Percentiles rank a stretch among this genome's conserved stretches.
phyloP scores from a whole-genome alignment of 2,888 invertebrate genomes.

The Hypomecis punctinalis region DNA sequence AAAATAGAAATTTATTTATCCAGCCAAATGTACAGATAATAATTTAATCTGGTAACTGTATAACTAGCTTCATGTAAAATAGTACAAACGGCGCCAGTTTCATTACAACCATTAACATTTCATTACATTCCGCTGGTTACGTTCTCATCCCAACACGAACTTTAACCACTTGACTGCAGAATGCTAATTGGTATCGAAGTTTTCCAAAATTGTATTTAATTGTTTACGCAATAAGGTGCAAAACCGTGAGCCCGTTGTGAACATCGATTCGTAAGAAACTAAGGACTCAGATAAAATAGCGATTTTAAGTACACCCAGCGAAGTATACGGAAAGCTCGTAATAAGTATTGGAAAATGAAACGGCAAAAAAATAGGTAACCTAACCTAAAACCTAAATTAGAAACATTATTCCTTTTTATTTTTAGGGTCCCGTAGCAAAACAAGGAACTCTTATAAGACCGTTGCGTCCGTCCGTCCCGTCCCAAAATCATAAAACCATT shows the following conservation, averaged over 20 bases:
- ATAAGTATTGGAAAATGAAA: no score
- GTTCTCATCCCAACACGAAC: conserved; percentile 15
- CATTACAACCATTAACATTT: conserved; percentile 27
- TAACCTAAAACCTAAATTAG: no score
- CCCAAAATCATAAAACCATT: no score
- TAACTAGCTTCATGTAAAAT: neutral
- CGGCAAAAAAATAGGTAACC: no score
- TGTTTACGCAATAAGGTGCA: conserved; percentile 2
- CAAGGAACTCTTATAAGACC: no score
- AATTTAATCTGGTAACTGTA: neutral
- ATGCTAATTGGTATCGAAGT: conserved; percentile 1
- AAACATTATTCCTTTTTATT: no score
- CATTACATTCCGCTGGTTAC: conserved; percentile 15
- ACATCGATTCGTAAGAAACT: neutral
- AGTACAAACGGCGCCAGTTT: conserved; percentile 19
- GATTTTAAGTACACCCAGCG: neutral
- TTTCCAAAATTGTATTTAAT: neutral
- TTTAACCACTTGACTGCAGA: conserved; percentile 9
- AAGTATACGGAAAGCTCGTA: no score
- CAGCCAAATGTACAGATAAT: neutral
- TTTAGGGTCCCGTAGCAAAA: no score
- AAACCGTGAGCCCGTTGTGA: neutral
- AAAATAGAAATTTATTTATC: no score
- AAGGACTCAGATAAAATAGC: neutral
- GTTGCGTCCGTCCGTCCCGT: no score